Conservation (phyloP, 2,888 invertebrate genomes). For the Crossocerus cetratus region DNA sequence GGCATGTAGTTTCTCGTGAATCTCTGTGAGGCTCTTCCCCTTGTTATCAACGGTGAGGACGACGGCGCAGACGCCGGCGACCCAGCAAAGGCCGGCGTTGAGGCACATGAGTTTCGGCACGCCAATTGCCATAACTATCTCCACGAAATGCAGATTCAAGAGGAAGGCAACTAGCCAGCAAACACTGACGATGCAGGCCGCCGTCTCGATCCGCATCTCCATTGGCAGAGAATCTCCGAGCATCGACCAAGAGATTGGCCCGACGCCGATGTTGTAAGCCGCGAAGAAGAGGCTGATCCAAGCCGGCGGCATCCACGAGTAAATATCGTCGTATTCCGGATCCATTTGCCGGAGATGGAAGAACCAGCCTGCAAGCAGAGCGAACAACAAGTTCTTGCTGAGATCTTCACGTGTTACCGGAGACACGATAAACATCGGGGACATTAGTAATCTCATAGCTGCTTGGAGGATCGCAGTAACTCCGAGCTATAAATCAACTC, state of each 20-base stretch:
- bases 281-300: constrained; percentile 63
- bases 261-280: constrained; percentile 67
- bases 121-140: constrained; percentile 57
- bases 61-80: constrained; percentile 55
- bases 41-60: constrained; percentile 59
- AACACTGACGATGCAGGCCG: constrained; percentile 50
- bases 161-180: constrained; percentile 65
- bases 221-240: constrained; percentile 68
- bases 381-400: not conserved
- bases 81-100: constrained; percentile 61
- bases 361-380: constrained; percentile 62
- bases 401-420: too few species aligned
- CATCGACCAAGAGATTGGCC: constrained; percentile 70
- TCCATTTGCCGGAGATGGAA: constrained; percentile 57
- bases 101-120: constrained; percentile 60
- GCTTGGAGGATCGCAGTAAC: not conserved
- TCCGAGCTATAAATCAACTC: not conserved
- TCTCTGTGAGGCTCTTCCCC: constrained; percentile 61
- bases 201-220: constrained; percentile 58
- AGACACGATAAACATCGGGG: not conserved
- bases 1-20: constrained; percentile 59
- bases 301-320: constrained; percentile 68
- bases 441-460: not conserved
- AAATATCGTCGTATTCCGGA: constrained; percentile 65
- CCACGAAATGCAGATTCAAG: constrained; percentile 58